Evolutionary conservation across 2,888 invertebrate genomes (phyloP).

Genomic region (Cyrtodaria siliqua): DNA sequence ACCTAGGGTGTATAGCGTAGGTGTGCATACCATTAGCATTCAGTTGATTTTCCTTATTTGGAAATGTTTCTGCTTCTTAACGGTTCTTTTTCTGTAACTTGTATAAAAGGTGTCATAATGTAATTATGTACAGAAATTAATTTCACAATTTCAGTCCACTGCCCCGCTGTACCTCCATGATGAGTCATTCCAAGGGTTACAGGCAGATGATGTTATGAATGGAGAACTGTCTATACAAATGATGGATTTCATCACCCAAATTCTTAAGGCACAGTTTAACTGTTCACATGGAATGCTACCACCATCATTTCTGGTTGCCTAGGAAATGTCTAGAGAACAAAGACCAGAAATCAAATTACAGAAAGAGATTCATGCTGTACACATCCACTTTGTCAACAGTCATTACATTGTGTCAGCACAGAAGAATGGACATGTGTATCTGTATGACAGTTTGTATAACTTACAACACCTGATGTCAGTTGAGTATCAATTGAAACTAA

Average conservation of each 20-base stretch:
- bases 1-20: too few species aligned
- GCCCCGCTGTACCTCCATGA: too few species aligned
- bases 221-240: conserved; percentile 28
- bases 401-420: conserved; percentile 15
- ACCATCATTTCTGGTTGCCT: conserved; percentile 12
- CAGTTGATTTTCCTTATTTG: too few species aligned
- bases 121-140: too few species aligned
- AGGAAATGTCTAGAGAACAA: neutral
- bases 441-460: conserved; percentile 23
- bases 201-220: conserved; percentile 23
- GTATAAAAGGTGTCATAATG: too few species aligned
- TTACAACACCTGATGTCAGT: conserved; percentile 13
- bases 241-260: conserved; percentile 19
- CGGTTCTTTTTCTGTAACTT: too few species aligned
- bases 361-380: conserved; percentile 6
- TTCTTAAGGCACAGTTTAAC: conserved; percentile 19
- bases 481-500: conserved; percentile 5
- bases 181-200: conserved; percentile 21
- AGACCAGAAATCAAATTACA: conserved; percentile 17
- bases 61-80: too few species aligned
- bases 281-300: conserved; percentile 24
- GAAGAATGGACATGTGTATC: conserved; percentile 4
- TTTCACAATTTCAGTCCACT: too few species aligned
- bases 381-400: conserved; percentile 24
- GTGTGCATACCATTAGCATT: too few species aligned